Evolutionary conservation across 2,888 invertebrate species (phyloP), one percentile per base, ranked within the genome.

Genomic region (Spatulosminthurus flaviceps): DNA sequence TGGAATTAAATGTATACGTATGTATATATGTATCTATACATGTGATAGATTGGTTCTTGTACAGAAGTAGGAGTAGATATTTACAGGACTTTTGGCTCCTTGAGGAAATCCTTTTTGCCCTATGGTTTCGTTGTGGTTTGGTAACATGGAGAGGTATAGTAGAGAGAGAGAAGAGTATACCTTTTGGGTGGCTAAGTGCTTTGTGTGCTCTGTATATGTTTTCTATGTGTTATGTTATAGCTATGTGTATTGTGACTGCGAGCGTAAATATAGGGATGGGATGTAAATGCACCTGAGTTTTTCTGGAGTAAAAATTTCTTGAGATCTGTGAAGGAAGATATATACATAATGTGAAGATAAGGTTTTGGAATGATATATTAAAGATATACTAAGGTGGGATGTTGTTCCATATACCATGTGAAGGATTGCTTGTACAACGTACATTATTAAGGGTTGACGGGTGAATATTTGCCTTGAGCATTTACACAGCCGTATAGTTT

Each of bases 401-500:
- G 7, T 41, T 9, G 7, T 41, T 51, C 5, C 51, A 51, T 19
- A 5, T 51, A 19, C 16, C 5, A 51, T 51, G 5, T 5, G 5
- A n/a, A 51, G 51, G 19, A 51, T 51, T 51, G 51, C 51, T n/a
- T 13, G n/a, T n/a, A n/a, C n/a, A 51, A 19, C 16, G 9, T 51
- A n/a, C 16, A 51, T 13, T 51, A n/a, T n/a, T 51, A 51, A 51
- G 51, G 51, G 51, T 51, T 51, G 51, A n/a, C 51, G 51, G 51
- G 51, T 51, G 51, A 51, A 51, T 5, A 51, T 51, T 51, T 51
- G 51, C 51, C n/a, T 51, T 51, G 5, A 51, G 51, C 16, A 51
- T 51, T 19, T 51, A 51, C 51, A 19, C n/a, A n/a, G 51, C 16
- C 16, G 51, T n/a, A 19, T 5, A 51, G 51, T 51, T 51, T 16